Evolutionary conservation across 2,113 vertebrate species (phyloP).

Genomic region (Megalops atlanticus): DNA sequence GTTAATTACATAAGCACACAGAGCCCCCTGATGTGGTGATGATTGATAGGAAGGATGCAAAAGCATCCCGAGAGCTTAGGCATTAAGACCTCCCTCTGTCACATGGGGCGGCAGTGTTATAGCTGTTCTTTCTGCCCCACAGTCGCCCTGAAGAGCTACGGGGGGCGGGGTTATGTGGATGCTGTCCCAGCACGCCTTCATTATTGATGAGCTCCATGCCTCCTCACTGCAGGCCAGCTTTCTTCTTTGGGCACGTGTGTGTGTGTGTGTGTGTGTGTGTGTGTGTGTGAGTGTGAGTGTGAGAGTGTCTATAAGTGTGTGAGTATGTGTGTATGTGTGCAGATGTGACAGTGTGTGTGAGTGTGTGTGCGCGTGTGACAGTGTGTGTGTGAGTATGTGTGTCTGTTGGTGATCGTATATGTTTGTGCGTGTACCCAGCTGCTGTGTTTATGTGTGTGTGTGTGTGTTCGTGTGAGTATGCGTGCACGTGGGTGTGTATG

Average conservation of each 20-base stretch:
- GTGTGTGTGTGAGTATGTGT: too few species aligned
- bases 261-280: too few species aligned
- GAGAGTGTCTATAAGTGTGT: too few species aligned
- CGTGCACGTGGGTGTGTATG: too few species aligned
- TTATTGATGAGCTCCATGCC: slow-evolving; percentile 49
- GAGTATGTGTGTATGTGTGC: too few species aligned
- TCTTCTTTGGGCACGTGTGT: slow-evolving; percentile 29
- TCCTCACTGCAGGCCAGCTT: slow-evolving; percentile 27
- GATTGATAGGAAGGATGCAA: background rate
- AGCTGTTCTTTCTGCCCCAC: slow-evolving; percentile 23
- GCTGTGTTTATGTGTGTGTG: too few species aligned
- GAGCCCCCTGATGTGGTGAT: background rate
- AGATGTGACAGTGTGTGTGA: too few species aligned
- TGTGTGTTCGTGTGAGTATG: too few species aligned
- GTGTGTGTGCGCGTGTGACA: too few species aligned
- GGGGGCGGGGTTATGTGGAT: slow-evolving; percentile 25
- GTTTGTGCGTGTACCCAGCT: too few species aligned
- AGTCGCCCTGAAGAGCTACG: slow-evolving; percentile 15
- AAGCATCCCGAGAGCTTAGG: background rate
- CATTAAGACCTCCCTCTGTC: background rate
- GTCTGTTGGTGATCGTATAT: too few species aligned
- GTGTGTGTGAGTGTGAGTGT: too few species aligned
- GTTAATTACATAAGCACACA: background rate
- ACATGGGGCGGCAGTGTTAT: background rate
- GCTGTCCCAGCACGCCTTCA: slow-evolving; percentile 44